Base-by-base conservation (phyloP, 2,888 invertebrate species). In the Chrysotoxum bicinctum region DNA sequence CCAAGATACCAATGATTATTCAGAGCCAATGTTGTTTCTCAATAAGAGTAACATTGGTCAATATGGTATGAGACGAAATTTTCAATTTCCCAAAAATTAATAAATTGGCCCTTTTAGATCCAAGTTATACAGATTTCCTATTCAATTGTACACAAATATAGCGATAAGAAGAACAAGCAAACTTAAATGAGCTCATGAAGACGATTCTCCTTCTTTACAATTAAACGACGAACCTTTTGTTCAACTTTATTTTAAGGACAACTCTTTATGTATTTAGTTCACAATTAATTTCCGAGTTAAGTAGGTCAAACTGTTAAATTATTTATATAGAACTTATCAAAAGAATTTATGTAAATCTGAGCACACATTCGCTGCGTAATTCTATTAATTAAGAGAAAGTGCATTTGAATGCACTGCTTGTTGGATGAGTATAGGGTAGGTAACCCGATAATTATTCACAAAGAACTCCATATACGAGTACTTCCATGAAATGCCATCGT, bases 231-330 rank as follows among this genome's bases (percentile, higher is more conserved):
- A 48, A 23, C 21, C 48, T 48, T 48, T 48, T 14, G 48, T 48
- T 48, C 7, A 6, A 48, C 14, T 48, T 7, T 21, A 23, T 48
- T 16, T 14, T 50, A 26, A 50, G 23, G 48, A 50, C 12, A 45
- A 21, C 48, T 23, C 14, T 23, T 7, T 50, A 26, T 26, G 21
- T 21, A 35, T 21, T 48, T 19, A 37, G 48, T 48, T 40, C 60
- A 73, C 72, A 73, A 50, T 64, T 74, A 50, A 74, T 19, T 74
- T 32, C 23, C 45, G n/a, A 37, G 21, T 66, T n/a, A 45, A 60
- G 32, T 52, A 40, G 73, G 73, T 52, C 73, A 62, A 74, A 62
- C 60, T 50, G 37, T 43, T 64, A 52, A 62, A 64, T 74, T 40
- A 74, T 74, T 64, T 66, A 56, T 48, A 66, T 45, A 35, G 23